Percentiles rank a stretch among this genome's conserved stretches.
phyloP scores from a whole-genome alignment of 2,797 vertebrate genomes.

The Parambassis ranga region DNA sequence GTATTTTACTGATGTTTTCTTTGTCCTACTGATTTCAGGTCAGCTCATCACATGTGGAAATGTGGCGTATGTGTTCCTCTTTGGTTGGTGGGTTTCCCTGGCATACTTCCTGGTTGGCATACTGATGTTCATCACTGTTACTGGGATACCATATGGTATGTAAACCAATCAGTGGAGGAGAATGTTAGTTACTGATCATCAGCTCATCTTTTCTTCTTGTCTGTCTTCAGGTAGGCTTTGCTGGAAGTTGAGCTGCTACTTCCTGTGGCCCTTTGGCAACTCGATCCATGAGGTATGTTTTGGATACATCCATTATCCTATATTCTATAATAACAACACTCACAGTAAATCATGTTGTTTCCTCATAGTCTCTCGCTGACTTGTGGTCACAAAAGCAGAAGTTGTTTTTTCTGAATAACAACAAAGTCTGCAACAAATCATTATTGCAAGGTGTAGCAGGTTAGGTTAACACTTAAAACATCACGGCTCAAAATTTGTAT shows the following conservation, averaged over 20 bases:
- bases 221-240: conserved; percentile 77
- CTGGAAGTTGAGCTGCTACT: conserved; percentile 82
- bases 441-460: not conserved
- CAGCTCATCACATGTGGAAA: conserved; percentile 84
- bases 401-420: not conserved
- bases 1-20: not conserved
- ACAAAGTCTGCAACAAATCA: not conserved
- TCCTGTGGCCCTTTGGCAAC: conserved; percentile 89
- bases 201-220: not conserved
- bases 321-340: too few species aligned
- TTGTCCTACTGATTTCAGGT: conserved; percentile 63
- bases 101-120: conserved; percentile 79
- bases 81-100: conserved; percentile 89
- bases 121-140: conserved; percentile 82
- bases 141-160: conserved; percentile 84
- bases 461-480: not conserved
- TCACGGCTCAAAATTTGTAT: too few species aligned
- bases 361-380: conserved; percentile 1
- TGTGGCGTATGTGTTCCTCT: conserved; percentile 83
- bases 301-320: too few species aligned
- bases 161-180: not conserved
- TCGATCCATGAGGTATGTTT: conserved; percentile 76
- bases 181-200: not conserved
- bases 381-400: conserved; percentile 2
- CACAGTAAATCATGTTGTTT: not conserved